These are phyloP conservation scores for Trididemnum clinides DNA, from an alignment of 23 tunicate genomes.

Conservation along the genomic window DNA sequence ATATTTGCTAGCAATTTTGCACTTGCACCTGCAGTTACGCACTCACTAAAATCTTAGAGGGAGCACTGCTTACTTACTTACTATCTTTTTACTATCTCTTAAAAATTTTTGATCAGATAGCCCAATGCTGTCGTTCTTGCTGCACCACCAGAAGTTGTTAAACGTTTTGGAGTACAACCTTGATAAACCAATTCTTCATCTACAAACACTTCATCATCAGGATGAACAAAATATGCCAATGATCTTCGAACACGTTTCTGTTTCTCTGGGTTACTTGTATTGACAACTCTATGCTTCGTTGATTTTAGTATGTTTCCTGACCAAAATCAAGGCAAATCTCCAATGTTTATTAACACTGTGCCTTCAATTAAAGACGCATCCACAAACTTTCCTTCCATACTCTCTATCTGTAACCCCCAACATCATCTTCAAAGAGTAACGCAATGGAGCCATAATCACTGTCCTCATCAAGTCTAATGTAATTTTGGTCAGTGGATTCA, in stretches of 20 bases:
- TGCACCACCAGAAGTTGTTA: background rate
- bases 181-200: constrained; percentile 16
- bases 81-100: too few relatives aligned
- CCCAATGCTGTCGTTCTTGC: constrained; percentile 16
- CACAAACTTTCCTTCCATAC: constrained; percentile 34
- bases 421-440: constrained; percentile 50
- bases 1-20: too few relatives aligned
- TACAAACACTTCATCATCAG: constrained; percentile 39
- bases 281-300: constrained; percentile 52
- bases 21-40: too few relatives aligned
- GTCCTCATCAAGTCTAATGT: constrained; percentile 44
- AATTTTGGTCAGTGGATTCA: background rate
- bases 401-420: constrained; percentile 56
- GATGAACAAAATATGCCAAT: constrained; percentile 51
- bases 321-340: constrained; percentile 63
- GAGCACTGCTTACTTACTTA: too few relatives aligned
- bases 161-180: background rate
- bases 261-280: constrained; percentile 22
- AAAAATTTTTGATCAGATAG: background rate
- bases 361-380: constrained; percentile 61
- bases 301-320: constrained; percentile 59
- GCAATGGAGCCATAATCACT: constrained; percentile 64
- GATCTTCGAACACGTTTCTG: constrained; percentile 21
- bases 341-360: constrained; percentile 71
- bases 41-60: too few relatives aligned